Conservation (phyloP, 1,140 invertebrate genomes). For the Drosophila lini region DNA sequence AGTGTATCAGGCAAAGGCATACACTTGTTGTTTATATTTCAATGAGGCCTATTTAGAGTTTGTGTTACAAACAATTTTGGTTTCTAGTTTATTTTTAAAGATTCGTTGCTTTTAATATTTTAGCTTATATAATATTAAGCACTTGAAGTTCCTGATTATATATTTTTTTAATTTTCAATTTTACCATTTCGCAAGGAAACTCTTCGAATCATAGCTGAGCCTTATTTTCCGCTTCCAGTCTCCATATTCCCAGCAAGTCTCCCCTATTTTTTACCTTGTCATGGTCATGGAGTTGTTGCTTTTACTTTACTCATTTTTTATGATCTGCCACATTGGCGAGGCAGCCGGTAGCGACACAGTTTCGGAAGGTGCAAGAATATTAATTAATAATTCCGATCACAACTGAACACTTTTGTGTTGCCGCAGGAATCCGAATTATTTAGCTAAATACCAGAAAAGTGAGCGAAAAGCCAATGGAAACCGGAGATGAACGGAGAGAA, state of each 20-base stretch:
- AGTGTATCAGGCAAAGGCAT: conserved; percentile 1
- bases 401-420: conserved; percentile 76
- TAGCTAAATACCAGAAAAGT: conserved; percentile 75
- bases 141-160: no score
- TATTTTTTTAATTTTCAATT: neutral
- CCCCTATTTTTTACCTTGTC: conserved; percentile 37
- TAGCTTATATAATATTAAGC: neutral
- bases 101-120: neutral
- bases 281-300: conserved; percentile 53
- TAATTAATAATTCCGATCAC: conserved; percentile 83
- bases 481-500: neutral
- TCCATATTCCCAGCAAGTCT: neutral
- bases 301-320: conserved; percentile 1
- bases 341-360: conserved; percentile 27
- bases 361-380: conserved; percentile 83
- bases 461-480: conserved; percentile 36
- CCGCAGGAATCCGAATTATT: conserved; percentile 76
- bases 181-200: neutral
- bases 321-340: conserved; percentile 4
- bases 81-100: no score
- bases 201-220: neutral
- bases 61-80: no score
- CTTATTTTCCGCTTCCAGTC: conserved; percentile 4
- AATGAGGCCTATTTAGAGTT: neutral
- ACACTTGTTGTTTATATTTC: neutral